Conservation (phyloP, 2,113 vertebrate genomes). For the Pollimyrus isidori region DNA sequence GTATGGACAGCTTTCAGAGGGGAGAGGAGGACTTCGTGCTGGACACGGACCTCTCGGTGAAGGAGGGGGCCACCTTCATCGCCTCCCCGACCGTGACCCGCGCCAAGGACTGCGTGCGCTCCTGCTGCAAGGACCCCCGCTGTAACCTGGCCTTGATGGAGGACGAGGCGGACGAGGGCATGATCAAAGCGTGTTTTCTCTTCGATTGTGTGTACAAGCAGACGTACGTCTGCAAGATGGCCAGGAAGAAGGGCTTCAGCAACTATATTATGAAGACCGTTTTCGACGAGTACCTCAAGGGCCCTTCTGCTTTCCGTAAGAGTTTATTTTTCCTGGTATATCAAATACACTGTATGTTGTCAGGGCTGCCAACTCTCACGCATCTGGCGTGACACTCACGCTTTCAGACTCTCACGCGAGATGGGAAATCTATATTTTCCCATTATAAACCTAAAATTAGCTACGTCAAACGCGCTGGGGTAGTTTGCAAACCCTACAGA, state of each 20-base stretch:
- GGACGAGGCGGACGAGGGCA: conserved; percentile 26
- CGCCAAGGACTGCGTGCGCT: conserved; percentile 65
- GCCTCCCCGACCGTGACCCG: conserved; percentile 53
- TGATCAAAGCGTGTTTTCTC: conserved; percentile 70
- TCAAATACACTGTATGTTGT: neutral
- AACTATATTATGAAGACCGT: conserved; percentile 63
- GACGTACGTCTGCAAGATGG: conserved; percentile 77
- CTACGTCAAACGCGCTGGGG: neutral
- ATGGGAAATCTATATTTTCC: neutral
- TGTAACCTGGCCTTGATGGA: conserved; percentile 88
- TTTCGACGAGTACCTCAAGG: conserved; percentile 54
- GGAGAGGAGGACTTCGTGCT: conserved; percentile 73
- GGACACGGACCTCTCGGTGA: conserved; percentile 74
- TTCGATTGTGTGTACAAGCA: conserved; percentile 83
- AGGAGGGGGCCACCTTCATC: conserved; percentile 76
- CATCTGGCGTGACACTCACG: neutral
- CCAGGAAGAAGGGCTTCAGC: conserved; percentile 67
- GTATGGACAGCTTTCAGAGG: conserved; percentile 55
- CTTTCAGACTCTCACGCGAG: neutral
- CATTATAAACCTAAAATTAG: neutral
- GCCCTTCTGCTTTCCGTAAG: conserved; percentile 41
- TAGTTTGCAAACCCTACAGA: neutral
- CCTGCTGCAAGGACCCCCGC: conserved; percentile 67
- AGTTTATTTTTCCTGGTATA: neutral
- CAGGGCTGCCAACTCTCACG: neutral